phyloP scores from a whole-genome alignment of 2,797 vertebrate species.

The Siniperca scherzeri region DNA sequence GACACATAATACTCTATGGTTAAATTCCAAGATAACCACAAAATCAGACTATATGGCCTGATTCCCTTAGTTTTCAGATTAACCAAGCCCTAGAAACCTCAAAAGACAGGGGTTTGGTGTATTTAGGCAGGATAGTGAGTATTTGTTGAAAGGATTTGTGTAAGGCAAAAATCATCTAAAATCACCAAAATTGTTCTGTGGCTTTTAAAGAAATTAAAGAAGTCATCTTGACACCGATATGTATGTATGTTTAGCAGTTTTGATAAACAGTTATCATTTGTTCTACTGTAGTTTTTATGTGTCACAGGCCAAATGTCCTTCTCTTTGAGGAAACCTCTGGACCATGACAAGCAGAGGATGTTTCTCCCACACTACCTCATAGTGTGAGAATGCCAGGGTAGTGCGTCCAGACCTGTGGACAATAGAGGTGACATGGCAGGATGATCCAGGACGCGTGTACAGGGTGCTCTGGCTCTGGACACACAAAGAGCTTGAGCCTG shows the following conservation, averaged over 20 bases:
- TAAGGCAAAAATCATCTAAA: conserved; percentile 16
- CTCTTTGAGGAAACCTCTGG: conserved; percentile 15
- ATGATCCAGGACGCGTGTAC: conserved; percentile 73
- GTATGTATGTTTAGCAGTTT: not conserved
- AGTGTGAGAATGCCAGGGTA: conserved; percentile 72
- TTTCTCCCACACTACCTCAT: conserved; percentile 72
- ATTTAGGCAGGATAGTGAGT: conserved; percentile 26
- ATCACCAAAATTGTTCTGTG: conserved; percentile 4
- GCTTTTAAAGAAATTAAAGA: conserved; percentile 34
- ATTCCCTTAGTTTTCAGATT: conserved; percentile 34
- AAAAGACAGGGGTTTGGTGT: conserved; percentile 17
- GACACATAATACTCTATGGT: conserved; percentile 39
- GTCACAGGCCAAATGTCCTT: conserved; percentile 12
- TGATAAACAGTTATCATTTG: conserved; percentile 7
- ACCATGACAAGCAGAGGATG: conserved; percentile 52
- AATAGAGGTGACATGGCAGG: conserved; percentile 75
- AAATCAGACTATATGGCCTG: conserved; percentile 24
- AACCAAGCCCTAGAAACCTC: conserved; percentile 35
- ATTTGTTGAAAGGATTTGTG: conserved; percentile 28
- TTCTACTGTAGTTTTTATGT: conserved; percentile 13
- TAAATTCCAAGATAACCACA: conserved; percentile 43
- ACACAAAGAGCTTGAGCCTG: conserved; percentile 78
- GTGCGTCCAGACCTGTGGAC: conserved; percentile 70
- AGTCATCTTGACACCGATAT: not conserved
- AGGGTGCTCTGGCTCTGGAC: conserved; percentile 69